These are phyloP conservation scores for Hippocampus zosterae DNA, from an alignment of 2,113 vertebrate species.

Conservation along the genomic window DNA sequence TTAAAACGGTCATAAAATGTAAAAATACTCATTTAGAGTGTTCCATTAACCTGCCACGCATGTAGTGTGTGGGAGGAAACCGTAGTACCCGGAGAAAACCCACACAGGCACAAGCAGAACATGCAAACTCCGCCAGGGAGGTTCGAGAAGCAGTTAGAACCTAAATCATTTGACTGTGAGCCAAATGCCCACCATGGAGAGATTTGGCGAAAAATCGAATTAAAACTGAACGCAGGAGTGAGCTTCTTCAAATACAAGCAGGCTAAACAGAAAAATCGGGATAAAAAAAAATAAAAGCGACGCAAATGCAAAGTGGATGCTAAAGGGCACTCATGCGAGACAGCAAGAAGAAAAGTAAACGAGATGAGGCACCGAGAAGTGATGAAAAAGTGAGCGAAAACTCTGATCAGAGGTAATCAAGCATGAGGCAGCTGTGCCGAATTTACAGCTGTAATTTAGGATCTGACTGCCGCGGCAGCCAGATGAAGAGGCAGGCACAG, in stretches of 20 bases:
- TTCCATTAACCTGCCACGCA: too few relatives aligned
- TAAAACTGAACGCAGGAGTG: neutral
- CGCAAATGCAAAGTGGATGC: neutral
- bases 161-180: too few relatives aligned
- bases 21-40: too few relatives aligned
- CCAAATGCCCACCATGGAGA: neutral
- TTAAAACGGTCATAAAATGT: too few relatives aligned
- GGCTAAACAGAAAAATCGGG: neutral
- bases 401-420: slow-evolving; percentile 62
- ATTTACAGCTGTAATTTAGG: slow-evolving; percentile 67
- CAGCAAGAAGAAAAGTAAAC: slow-evolving; percentile 34
- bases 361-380: slow-evolving; percentile 32
- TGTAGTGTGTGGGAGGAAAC: too few relatives aligned
- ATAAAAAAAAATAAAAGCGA: neutral
- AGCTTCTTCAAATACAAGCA: neutral
- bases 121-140: too few relatives aligned
- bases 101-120: too few relatives aligned
- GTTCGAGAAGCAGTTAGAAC: neutral
- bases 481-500: slow-evolving; percentile 51
- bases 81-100: too few relatives aligned
- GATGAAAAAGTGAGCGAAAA: slow-evolving; percentile 39
- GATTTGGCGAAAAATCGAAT: neutral
- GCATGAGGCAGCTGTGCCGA: slow-evolving; percentile 59
- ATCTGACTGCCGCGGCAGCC: slow-evolving; percentile 49
- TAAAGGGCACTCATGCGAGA: neutral